These are phyloP conservation scores for Monarcha castaneiventris DNA, from an alignment of 2,113 vertebrate genomes.

Conservation along the genomic window DNA sequence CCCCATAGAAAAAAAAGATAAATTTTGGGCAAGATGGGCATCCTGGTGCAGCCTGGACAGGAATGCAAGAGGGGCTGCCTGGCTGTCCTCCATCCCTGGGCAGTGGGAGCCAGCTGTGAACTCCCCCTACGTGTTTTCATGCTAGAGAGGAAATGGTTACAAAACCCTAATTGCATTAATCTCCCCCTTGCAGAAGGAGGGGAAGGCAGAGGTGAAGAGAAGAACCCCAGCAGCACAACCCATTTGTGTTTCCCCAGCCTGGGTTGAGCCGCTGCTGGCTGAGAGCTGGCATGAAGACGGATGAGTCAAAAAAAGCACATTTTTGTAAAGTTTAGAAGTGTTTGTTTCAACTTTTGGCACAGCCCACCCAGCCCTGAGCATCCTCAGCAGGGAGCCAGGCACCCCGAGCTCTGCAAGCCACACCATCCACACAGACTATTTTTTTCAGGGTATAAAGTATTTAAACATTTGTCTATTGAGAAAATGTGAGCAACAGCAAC, in stretches of 20 bases:
- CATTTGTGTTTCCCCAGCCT: background rate
- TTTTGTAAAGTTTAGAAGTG: background rate
- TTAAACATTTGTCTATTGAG: background rate
- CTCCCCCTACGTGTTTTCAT: background rate
- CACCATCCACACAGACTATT: background rate
- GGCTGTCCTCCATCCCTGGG: background rate
- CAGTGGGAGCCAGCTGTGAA: background rate
- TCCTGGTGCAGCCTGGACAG: background rate
- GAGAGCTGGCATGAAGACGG: background rate
- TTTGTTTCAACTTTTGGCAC: background rate
- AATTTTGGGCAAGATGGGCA: background rate
- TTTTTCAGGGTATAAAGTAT: background rate
- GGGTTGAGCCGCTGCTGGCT: accelerated
- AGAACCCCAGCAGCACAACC: background rate
- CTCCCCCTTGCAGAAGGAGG: background rate
- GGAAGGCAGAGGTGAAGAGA: background rate
- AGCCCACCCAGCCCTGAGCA: background rate
- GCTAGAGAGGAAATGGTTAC: background rate
- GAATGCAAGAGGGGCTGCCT: background rate
- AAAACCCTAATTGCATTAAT: background rate
- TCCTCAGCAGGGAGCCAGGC: background rate
- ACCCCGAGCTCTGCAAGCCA: background rate
- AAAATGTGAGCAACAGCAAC: background rate
- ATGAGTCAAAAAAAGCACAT: background rate
- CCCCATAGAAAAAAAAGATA: accelerated